Base-by-base conservation (phyloP, 2,113 vertebrate genomes). In the Paedocypris sp. region DNA sequence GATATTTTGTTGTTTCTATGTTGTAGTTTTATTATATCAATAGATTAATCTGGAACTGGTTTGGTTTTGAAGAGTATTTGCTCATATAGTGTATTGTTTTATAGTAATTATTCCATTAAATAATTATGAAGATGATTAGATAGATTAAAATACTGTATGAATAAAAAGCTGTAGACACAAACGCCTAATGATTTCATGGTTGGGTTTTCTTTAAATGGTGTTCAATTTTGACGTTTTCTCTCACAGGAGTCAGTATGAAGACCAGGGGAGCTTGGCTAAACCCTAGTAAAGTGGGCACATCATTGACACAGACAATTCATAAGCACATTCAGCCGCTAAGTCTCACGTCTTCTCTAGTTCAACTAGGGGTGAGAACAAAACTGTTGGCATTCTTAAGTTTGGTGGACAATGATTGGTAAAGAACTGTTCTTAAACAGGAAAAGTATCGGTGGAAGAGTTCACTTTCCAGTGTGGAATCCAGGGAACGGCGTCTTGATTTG, bases 191-290 rank as follows among this genome's bases (percentile, higher is more conserved):
- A n/a, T n/a, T n/a, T n/a, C n/a, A n/a, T n/a, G n/a, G n/a, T n/a
- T n/a, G n/a, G n/a, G n/a, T n/a, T n/a, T n/a, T n/a, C n/a, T n/a
- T n/a, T n/a, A n/a, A n/a, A n/a, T n/a, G n/a, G n/a, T n/a, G n/a
- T n/a, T n/a, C n/a, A n/a, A n/a, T n/a, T n/a, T n/a, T 36, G 19
- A 5, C 36, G 3, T 61, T 28, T 45, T 29, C 31, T 22, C 41
- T 2, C 77, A 49, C 77, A 90, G 87, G 72, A 41, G 38, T 68
- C 2, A 66, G 78, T 13, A 15, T 90, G 65, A 84, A 73, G 64
- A 76, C 15, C 63, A 83, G 83, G 41, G 78, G 76, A 20, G 73
- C 80, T 0, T 90, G 89, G 88, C 65, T 76, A 61, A 81, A 75
- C 33, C 75, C 69, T 67, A 62, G 69, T 6, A 53, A 66, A 60